These are phyloP conservation scores for Clepsis dumicolana DNA, from an alignment of 2,888 invertebrate genomes.

Conservation along the genomic window DNA sequence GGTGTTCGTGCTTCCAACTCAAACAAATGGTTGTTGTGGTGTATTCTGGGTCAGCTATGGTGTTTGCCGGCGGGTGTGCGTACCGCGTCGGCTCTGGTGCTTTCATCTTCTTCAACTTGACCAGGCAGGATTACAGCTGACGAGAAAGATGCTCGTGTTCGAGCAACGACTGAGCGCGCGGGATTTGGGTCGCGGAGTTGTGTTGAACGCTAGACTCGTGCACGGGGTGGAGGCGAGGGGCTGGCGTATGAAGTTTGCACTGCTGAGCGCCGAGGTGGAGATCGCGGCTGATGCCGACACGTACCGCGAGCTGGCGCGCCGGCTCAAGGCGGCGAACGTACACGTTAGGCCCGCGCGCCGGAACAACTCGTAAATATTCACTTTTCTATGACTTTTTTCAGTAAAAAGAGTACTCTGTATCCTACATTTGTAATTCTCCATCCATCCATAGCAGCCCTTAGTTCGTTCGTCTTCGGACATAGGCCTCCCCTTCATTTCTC, in stretches of 20 bases:
- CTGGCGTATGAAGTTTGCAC: conserved; percentile 80
- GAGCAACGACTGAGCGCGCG: conserved; percentile 81
- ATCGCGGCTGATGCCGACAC: conserved; percentile 77
- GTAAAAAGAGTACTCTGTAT: background rate
- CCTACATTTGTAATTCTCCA: background rate
- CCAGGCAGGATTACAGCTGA: conserved; percentile 84
- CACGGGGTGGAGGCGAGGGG: conserved; percentile 78
- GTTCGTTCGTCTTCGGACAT: too few relatives aligned
- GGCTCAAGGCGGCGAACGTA: conserved; percentile 73
- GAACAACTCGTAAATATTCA: conserved; percentile 73
- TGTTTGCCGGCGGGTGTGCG: conserved; percentile 68
- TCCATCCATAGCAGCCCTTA: too few relatives aligned
- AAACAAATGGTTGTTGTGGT: conserved; percentile 79
- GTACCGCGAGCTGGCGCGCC: conserved; percentile 71
- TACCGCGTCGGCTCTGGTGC: conserved; percentile 75
- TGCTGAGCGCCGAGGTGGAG: conserved; percentile 77
- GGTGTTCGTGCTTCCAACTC: conserved; percentile 52
- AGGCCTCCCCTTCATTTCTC: too few relatives aligned
- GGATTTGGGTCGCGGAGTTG: conserved; percentile 72
- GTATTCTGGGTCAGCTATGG: conserved; percentile 75
- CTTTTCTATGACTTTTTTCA: background rate
- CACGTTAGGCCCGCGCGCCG: conserved; percentile 70
- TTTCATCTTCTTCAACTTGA: conserved; percentile 80
- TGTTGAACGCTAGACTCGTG: conserved; percentile 72
- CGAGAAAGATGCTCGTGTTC: conserved; percentile 82